A percentile compares a stretch with the other conserved stretches of the same genome.
Conservation (phyloP, 2,113 vertebrate genomes). For the Callorhinus ursinus region DNA sequence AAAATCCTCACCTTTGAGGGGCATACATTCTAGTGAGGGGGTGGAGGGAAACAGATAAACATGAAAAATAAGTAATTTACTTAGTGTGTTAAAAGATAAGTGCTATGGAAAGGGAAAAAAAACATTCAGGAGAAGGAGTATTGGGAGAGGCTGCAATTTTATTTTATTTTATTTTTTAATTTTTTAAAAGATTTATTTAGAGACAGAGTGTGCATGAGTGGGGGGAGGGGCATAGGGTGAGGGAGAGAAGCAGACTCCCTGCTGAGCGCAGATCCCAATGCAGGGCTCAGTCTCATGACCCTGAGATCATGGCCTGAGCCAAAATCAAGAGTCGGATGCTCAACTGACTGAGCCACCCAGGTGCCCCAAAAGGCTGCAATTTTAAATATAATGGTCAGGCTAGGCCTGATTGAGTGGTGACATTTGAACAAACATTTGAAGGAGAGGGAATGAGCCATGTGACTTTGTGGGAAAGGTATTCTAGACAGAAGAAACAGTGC, state of each 20-base stretch:
- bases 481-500: background rate
- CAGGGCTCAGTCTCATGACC: background rate
- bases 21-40: background rate
- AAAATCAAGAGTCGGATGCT: background rate
- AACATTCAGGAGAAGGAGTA: background rate
- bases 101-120: background rate
- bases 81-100: background rate
- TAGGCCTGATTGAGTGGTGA: constrained; percentile 1
- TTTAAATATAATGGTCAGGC: background rate
- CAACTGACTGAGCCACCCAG: background rate
- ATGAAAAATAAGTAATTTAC: background rate
- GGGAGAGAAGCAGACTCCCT: background rate
- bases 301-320: background rate
- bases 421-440: background rate
- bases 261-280: background rate
- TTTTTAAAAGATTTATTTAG: background rate
- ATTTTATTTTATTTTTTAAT: background rate
- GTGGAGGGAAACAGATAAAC: background rate
- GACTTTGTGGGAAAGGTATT: background rate
- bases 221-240: background rate
- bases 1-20: background rate
- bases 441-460: background rate
- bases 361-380: background rate
- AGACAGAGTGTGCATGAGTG: background rate
- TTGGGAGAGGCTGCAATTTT: background rate